These are phyloP conservation scores for Pseudopipra pipra DNA, from an alignment of 2,113 vertebrate species.

Conservation along the genomic window DNA sequence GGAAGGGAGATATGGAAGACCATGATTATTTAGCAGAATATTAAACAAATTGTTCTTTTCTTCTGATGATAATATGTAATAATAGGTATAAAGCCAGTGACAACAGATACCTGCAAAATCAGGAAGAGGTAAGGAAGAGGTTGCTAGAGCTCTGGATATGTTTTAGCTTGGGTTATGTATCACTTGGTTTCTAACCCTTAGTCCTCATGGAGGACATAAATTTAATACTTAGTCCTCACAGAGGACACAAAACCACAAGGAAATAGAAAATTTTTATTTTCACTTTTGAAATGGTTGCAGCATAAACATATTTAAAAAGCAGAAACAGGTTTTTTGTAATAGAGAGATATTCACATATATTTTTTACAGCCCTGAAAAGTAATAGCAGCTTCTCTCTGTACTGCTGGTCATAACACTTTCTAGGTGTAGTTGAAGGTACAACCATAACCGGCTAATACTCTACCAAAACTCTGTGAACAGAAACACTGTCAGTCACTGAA, in stretches of 20 bases:
- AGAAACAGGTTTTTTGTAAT: not conserved
- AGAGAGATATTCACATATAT: rapidly evolving
- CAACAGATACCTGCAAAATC: not conserved
- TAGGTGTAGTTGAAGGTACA: not conserved
- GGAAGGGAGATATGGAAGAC: not conserved
- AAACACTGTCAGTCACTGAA: not conserved
- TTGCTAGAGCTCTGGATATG: not conserved
- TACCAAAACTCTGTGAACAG: not conserved
- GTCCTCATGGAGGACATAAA: not conserved
- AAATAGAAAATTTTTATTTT: not conserved
- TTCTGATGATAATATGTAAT: not conserved
- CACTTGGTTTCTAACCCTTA: not conserved
- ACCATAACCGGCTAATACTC: not conserved
- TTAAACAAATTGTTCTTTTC: not conserved
- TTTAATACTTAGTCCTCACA: not conserved
- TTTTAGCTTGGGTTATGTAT: not conserved
- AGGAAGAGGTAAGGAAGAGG: not conserved
- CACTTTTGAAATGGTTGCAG: not conserved
- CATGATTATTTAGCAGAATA: not conserved
- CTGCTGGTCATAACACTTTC: not conserved
- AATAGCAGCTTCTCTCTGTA: not conserved
- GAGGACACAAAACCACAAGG: not conserved
- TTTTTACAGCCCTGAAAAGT: not conserved
- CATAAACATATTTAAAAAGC: not conserved
- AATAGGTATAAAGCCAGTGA: not conserved